Base-by-base conservation (phyloP, 2,888 invertebrate genomes). In the Cosmorhoe ocellata region DNA sequence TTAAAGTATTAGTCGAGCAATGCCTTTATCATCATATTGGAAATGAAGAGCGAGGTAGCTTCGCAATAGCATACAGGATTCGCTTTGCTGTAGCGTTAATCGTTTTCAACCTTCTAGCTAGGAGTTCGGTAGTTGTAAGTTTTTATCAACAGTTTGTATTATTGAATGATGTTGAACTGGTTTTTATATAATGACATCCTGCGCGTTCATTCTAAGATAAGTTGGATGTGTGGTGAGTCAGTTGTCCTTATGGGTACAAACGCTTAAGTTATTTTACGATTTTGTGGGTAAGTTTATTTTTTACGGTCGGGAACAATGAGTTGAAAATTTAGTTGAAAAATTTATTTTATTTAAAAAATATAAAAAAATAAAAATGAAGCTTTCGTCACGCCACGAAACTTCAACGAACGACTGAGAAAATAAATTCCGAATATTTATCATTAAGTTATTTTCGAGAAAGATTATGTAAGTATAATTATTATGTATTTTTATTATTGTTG, bases 401-500 rank as follows among this genome's bases (percentile, higher is more conserved):
- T 80, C 80, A 83, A 89, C 90, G 90, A 90, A 90, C 90, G 90
- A 90, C 90, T 90, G 90, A 90, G 84, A 89, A 82, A 84, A 71
- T 45, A 74, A 81, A 89, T 90, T 90, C 90, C 85, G 85, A 85
- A 65, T 65, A 65, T 58, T 51, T 56, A 58, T 51, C 51, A 45
- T 63, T 68, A 69, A 63, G 66, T 61, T 64, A 59, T 62, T 57
- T 51, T 55, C 69, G 67, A 67, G 64, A 63, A 63, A 58, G 42
- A 42, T 43, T 50, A 51, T 37, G 33, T 38, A 51, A 24, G 24
- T 24, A 24, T 7, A 4, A 7, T 43, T 46, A 52, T 52, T 51
- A 58, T 58, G 39, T 60, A 51, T 58, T 27, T 12, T 50, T 51
- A 48, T 38, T 42, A 49, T 57, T 50, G 48, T 56, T 52, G 26